Evolutionary conservation across 2,888 invertebrate species (phyloP).

Genomic region (Trilocha varians): DNA sequence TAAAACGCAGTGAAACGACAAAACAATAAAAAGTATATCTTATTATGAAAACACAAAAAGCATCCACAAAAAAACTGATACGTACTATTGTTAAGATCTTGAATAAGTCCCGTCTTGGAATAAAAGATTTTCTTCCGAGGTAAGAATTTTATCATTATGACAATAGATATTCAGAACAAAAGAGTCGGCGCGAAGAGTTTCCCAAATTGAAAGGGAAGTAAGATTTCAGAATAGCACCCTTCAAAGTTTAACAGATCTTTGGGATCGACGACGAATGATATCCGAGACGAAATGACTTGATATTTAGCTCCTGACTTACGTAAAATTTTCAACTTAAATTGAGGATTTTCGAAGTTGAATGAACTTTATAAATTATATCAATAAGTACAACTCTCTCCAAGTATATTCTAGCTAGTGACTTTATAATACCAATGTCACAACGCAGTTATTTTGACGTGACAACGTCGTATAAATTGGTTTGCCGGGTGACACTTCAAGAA

Average conservation of each 20-base stretch:
- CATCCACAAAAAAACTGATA: background rate
- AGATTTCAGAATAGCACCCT: background rate
- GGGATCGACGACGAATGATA: background rate
- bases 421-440: too few relatives aligned
- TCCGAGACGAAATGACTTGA: background rate
- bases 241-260: background rate
- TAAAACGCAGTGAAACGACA: background rate
- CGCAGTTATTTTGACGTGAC: too few relatives aligned
- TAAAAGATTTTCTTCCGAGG: slow-evolving; percentile 4
- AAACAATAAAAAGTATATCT: background rate
- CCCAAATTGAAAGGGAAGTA: background rate
- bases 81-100: background rate
- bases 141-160: slow-evolving; percentile 8
- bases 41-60: background rate
- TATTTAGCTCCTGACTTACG: background rate
- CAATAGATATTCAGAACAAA: slow-evolving; percentile 7
- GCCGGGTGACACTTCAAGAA: too few relatives aligned
- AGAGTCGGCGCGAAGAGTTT: slow-evolving; percentile 4
- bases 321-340: too few relatives aligned
- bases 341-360: too few relatives aligned
- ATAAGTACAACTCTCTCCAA: too few relatives aligned
- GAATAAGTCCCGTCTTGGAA: background rate
- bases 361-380: too few relatives aligned
- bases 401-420: too few relatives aligned
- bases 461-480: too few relatives aligned